Evolutionary conservation across 2,113 vertebrate genomes (phyloP).

Genomic region (Mellivora capensis): DNA sequence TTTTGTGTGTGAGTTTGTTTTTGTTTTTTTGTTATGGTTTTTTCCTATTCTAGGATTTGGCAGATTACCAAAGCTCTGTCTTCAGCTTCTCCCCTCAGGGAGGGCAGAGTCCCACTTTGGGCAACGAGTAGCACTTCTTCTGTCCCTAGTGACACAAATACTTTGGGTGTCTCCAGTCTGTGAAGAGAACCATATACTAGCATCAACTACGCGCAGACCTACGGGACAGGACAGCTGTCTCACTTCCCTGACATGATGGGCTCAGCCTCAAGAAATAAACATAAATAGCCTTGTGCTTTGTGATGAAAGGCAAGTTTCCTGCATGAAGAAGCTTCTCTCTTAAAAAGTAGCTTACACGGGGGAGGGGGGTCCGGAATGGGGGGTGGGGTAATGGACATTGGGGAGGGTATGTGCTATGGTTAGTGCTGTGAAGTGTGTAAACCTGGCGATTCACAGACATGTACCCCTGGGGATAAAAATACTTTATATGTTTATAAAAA

Average conservation of each 20-base stretch:
- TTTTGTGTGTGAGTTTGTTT: background rate
- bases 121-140: background rate
- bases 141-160: background rate
- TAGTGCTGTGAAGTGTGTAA: no score
- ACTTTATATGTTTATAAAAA: no score
- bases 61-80: background rate
- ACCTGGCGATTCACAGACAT: no score
- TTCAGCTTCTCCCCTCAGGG: background rate
- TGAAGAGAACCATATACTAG: background rate
- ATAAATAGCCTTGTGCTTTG: constrained; percentile 31
- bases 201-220: background rate
- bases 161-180: background rate
- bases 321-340: constrained; percentile 23
- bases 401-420: no score
- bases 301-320: constrained; percentile 47
- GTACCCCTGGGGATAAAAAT: no score
- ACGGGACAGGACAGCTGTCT: background rate
- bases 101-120: background rate
- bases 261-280: constrained; percentile 51
- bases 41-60: background rate
- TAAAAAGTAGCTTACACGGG: constrained; percentile 52
- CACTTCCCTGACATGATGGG: constrained; percentile 29
- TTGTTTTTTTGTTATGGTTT: background rate
- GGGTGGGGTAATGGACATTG: no score
- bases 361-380: no score